Percentiles rank a stretch among this genome's conserved stretches.
Evolutionary conservation across 2,888 invertebrate species (phyloP).

Genomic region (Sipha maydis): DNA sequence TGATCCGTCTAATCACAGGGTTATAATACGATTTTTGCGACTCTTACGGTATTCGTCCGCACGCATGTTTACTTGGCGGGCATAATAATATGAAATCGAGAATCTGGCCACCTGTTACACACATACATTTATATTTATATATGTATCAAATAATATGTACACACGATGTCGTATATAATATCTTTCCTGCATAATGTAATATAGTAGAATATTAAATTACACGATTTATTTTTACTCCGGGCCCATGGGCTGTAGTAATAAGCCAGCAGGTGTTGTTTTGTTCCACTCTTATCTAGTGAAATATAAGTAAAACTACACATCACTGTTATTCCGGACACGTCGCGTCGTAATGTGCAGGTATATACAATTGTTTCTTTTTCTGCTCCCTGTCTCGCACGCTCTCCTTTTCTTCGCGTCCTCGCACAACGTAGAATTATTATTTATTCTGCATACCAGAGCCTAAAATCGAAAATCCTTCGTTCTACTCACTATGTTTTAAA

Average conservation of each 20-base stretch:
- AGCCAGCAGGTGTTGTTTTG: neutral
- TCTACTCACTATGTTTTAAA: too few species aligned
- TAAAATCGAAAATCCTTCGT: too few species aligned
- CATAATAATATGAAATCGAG: neutral
- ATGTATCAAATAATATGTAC: too few species aligned
- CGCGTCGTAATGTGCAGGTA: neutral
- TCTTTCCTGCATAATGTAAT: neutral
- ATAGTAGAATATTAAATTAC: neutral
- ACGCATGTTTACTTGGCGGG: neutral
- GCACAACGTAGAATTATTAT: neutral
- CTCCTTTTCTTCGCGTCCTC: neutral
- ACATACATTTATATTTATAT: too few species aligned
- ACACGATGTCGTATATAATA: neutral
- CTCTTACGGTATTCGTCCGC: neutral
- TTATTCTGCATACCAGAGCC: neutral
- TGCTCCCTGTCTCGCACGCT: too few species aligned
- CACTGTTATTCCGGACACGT: neutral
- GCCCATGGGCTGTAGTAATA: neutral
- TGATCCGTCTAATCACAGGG: neutral
- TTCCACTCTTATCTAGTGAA: neutral
- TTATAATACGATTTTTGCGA: neutral
- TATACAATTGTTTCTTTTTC: neutral
- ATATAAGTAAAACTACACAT: neutral
- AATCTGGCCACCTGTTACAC: neutral
- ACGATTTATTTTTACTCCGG: neutral